These are phyloP conservation scores for Phorcus lineatus DNA, from an alignment of 2,888 invertebrate genomes.

Conservation along the genomic window DNA sequence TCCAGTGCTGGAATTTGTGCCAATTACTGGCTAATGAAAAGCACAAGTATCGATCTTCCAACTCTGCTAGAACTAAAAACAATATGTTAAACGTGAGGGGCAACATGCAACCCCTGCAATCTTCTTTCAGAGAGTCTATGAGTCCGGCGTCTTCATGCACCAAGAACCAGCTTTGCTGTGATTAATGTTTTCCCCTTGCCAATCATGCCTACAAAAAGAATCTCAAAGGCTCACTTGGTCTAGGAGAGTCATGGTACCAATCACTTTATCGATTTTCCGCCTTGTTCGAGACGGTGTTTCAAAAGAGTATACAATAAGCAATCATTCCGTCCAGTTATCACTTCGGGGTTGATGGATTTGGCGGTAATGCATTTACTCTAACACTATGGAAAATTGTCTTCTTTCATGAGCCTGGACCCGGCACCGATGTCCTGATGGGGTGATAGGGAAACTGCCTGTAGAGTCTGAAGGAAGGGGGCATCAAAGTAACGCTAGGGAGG, in stretches of 20 bases:
- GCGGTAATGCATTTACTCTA: conserved; percentile 9
- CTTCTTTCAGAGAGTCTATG: too few relatives aligned
- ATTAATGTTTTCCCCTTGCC: background rate
- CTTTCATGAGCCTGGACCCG: too few relatives aligned
- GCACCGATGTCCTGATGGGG: background rate
- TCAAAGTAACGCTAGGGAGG: too few relatives aligned
- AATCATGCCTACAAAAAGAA: background rate
- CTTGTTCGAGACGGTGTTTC: background rate
- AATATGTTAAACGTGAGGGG: background rate
- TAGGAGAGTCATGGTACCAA: background rate
- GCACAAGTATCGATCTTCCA: conserved; percentile 5
- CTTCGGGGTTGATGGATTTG: background rate
- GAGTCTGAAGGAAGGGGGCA: too few relatives aligned
- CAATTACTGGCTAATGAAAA: conserved; percentile 16
- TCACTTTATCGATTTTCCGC: background rate
- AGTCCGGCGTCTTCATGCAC: background rate
- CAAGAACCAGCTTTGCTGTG: background rate
- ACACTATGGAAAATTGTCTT: background rate
- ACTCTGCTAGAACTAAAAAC: background rate
- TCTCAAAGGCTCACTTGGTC: background rate
- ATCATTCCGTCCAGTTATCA: conserved; percentile 2
- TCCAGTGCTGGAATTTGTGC: conserved; percentile 9
- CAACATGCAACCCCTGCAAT: too few relatives aligned
- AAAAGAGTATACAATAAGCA: conserved; percentile 7
- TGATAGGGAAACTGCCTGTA: background rate